Conservation (phyloP, 2,888 invertebrate species). For the Muschampia plurimacula region DNA sequence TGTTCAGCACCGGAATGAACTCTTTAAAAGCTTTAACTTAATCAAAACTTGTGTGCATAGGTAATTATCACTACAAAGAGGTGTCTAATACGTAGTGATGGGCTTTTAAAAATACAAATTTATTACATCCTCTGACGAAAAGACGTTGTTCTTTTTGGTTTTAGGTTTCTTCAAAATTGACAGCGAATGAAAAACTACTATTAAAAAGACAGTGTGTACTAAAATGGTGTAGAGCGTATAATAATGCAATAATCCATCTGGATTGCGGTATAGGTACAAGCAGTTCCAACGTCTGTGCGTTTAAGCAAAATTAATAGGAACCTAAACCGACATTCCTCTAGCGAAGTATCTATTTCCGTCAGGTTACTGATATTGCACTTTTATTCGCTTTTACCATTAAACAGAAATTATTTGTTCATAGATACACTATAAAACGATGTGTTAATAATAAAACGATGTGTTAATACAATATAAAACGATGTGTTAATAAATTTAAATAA, state of each 20-base stretch:
- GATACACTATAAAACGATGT: too few species aligned
- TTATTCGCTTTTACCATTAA: slow-evolving; percentile 30
- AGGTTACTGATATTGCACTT: slow-evolving; percentile 54
- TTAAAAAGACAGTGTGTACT: not conserved
- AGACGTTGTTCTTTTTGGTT: not conserved
- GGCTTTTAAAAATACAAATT: slow-evolving; percentile 31
- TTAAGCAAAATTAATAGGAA: slow-evolving; percentile 26
- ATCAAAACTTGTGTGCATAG: slow-evolving; percentile 67
- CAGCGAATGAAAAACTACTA: not conserved
- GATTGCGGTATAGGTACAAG: slow-evolving; percentile 53
- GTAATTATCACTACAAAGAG: slow-evolving; percentile 63
- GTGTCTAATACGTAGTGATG: slow-evolving; percentile 52
- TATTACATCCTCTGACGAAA: slow-evolving; percentile 17
- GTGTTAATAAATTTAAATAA: too few species aligned
- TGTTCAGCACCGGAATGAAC: slow-evolving; percentile 63
- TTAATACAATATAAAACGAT: too few species aligned
- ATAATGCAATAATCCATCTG: slow-evolving; percentile 51
- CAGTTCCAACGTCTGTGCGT: slow-evolving; percentile 64
- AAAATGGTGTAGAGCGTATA: slow-evolving; percentile 1
- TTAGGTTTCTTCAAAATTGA: not conserved
- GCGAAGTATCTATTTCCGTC: slow-evolving; percentile 40
- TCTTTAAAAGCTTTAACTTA: slow-evolving; percentile 70
- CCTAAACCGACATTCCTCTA: slow-evolving; percentile 45
- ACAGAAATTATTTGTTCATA: not conserved
- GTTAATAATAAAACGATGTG: too few species aligned